A percentile compares a stretch with the other conserved stretches of the same genome.
Evolutionary conservation across 2,888 invertebrate species (phyloP).

Genomic region (Colletes collaris): DNA sequence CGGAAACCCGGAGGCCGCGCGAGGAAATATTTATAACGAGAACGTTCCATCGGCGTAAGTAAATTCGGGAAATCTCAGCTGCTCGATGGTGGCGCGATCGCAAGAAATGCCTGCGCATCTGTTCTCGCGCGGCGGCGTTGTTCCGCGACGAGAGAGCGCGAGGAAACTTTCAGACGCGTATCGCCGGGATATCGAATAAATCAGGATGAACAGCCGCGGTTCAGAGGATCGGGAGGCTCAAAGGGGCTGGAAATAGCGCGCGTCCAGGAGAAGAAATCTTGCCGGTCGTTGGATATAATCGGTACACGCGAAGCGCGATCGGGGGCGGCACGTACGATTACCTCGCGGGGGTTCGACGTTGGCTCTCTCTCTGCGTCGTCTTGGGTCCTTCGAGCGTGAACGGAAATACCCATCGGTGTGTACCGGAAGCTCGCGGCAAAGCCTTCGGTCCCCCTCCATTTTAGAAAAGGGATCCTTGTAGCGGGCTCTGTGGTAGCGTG

Average conservation of each 20-base stretch:
- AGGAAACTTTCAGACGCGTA: conserved; percentile 21
- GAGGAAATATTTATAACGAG: neutral
- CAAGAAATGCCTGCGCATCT: neutral
- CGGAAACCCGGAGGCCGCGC: no score
- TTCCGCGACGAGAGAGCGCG: no score
- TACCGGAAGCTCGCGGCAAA: conserved; percentile 60
- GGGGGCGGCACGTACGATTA: conserved; percentile 56
- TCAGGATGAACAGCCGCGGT: conserved; percentile 21
- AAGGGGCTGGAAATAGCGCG: conserved; percentile 45
- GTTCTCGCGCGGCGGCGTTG: no score
- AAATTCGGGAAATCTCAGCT: conserved; percentile 4
- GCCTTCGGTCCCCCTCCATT: neutral
- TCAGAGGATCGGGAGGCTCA: conserved; percentile 15
- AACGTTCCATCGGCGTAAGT: neutral
- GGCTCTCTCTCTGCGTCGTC: conserved; percentile 28
- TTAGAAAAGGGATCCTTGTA: conserved; percentile 45
- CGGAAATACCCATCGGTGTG: conserved; percentile 70
- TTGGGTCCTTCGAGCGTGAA: conserved; percentile 58
- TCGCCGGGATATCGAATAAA: conserved; percentile 27
- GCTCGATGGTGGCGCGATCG: neutral
- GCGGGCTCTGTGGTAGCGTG: conserved; percentile 35
- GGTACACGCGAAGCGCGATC: conserved; percentile 27
- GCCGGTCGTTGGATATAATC: conserved; percentile 56
- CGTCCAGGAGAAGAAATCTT: conserved; percentile 30
- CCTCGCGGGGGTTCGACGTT: conserved; percentile 17